phyloP scores from a whole-genome alignment of 2,797 vertebrate genomes.

The Pachyuromys duprasi region DNA sequence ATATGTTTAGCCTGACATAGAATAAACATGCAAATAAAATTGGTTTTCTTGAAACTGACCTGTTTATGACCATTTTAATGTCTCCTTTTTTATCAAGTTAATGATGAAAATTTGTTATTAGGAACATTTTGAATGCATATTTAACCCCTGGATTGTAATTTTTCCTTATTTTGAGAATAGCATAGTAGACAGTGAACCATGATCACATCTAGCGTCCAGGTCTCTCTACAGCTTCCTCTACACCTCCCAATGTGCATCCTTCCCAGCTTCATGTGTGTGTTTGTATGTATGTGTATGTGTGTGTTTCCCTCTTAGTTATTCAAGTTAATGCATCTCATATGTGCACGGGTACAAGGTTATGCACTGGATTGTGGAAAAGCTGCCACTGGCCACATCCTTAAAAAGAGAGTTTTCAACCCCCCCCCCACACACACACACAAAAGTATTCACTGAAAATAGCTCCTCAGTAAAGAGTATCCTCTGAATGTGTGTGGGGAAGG shows the following conservation, averaged over 20 bases:
- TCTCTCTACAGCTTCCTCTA: not conserved
- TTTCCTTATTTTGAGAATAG: not conserved
- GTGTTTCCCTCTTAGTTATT: not conserved
- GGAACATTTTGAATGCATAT: not conserved
- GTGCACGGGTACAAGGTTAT: not conserved
- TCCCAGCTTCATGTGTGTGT: not conserved
- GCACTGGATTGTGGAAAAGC: not conserved
- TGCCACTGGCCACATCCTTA: not conserved
- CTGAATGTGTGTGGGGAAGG: not conserved
- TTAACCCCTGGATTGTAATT: not conserved
- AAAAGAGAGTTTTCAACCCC: not conserved
- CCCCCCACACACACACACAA: too few relatives aligned
- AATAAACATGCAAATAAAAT: constrained; percentile 18
- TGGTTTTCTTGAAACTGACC: not conserved
- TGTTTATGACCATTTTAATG: not conserved
- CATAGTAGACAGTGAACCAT: not conserved
- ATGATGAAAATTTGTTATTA: not conserved
- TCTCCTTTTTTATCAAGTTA: not conserved
- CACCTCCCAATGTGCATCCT: not conserved
- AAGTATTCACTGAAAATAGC: not conserved
- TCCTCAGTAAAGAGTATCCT: not conserved
- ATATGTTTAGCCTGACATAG: not conserved
- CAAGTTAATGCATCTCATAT: not conserved
- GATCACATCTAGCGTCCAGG: not conserved
- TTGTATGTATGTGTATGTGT: not conserved